Conservation (phyloP, 2,113 vertebrate genomes). For the Podarcis raffonei region DNA sequence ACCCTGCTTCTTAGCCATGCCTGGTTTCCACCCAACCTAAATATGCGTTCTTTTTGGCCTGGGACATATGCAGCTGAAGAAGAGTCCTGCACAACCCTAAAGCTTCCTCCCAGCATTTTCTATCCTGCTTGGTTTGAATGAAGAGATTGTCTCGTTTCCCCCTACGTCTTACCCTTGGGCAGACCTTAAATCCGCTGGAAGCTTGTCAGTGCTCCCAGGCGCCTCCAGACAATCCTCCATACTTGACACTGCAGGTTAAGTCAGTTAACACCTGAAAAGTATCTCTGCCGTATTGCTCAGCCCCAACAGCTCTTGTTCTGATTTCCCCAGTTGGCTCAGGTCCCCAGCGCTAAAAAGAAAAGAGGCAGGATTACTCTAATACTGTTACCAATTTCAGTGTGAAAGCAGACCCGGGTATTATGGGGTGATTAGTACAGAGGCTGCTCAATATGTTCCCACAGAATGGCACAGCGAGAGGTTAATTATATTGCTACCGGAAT, state of each 20-base stretch:
- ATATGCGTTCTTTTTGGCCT: background rate
- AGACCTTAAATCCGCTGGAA: background rate
- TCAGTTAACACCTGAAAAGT: background rate
- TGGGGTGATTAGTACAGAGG: slow-evolving; percentile 57
- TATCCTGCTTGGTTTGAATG: background rate
- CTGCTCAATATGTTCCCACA: slow-evolving; percentile 61
- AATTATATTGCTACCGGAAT: slow-evolving; percentile 62
- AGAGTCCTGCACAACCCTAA: background rate
- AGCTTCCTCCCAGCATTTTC: background rate
- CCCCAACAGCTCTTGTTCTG: background rate
- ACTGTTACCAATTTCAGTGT: slow-evolving; percentile 46
- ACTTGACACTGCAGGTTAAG: rapidly evolving
- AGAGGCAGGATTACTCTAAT: slow-evolving; percentile 57
- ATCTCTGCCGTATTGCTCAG: rapidly evolving
- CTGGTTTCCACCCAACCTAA: background rate
- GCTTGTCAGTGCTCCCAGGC: background rate
- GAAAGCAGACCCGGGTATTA: slow-evolving; percentile 56
- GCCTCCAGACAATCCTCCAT: background rate
- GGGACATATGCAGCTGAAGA: no score
- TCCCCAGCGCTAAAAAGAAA: slow-evolving; percentile 38
- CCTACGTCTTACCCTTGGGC: background rate
- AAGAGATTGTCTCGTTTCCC: no score
- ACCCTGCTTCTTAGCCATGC: background rate
- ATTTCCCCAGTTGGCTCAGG: slow-evolving; percentile 34
- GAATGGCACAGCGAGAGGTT: slow-evolving; percentile 71